Evolutionary conservation across 1,140 invertebrate species (phyloP).

Genomic region (Anoplolepis gracilipes): DNA sequence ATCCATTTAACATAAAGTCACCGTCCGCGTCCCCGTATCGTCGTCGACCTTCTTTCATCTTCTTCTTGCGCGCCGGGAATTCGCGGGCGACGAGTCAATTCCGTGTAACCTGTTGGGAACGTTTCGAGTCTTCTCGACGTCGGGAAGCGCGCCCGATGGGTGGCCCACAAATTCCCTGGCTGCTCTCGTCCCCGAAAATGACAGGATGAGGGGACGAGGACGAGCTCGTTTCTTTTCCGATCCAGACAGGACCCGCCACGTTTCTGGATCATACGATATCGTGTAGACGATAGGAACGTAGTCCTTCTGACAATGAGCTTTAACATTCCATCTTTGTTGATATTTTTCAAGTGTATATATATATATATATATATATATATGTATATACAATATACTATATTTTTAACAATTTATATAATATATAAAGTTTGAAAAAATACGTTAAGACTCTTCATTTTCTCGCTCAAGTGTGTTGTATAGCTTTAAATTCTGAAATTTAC

Average conservation of each 20-base stretch:
- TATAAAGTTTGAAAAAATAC: neutral
- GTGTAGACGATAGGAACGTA: neutral
- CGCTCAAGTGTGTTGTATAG: neutral
- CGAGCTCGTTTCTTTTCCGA: slow-evolving; percentile 33
- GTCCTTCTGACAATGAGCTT: neutral
- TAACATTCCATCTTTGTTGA: neutral
- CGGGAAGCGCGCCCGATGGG: slow-evolving; percentile 65
- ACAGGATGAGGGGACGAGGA: neutral
- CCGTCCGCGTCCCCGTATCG: slow-evolving; percentile 56
- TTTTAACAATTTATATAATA: too few species aligned
- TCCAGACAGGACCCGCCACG: slow-evolving; percentile 20
- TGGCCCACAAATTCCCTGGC: slow-evolving; percentile 69
- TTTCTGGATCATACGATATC: slow-evolving; percentile 37
- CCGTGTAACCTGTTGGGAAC: slow-evolving; percentile 63
- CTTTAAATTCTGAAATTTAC: neutral
- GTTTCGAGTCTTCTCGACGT: slow-evolving; percentile 57
- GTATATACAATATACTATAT: too few species aligned
- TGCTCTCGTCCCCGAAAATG: slow-evolving; percentile 3
- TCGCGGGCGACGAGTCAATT: slow-evolving; percentile 74
- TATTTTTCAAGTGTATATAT: neutral
- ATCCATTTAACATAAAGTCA: slow-evolving; percentile 83
- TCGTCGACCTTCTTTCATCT: slow-evolving; percentile 34
- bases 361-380: too few species aligned
- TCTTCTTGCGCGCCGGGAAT: slow-evolving; percentile 63
- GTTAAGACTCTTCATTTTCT: neutral